Evolutionary conservation across 2,888 invertebrate species (phyloP), one percentile per base, ranked within the genome.

Genomic region (Linnaemya vulpina): DNA sequence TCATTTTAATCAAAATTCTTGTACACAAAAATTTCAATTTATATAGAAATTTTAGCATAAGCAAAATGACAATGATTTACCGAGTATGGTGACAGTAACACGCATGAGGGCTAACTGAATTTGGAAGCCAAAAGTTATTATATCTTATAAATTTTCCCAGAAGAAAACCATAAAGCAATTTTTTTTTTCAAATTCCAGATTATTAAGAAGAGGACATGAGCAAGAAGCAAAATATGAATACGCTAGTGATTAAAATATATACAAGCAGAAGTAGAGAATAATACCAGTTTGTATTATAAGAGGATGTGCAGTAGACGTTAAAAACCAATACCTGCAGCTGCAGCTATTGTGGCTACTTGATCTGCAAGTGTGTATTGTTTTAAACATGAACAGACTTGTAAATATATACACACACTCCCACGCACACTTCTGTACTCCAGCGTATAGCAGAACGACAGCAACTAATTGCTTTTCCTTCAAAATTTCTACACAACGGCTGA

Each of bases 401-500:
- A 17, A 49, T 0, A 20, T 10, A 15, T n/a, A n/a, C n/a, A n/a
- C n/a, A n/a, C n/a, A n/a, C n/a, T n/a, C n/a, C n/a, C n/a, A n/a
- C n/a, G n/a, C 20, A 55, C 20, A 67, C 38, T 22, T 5, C 4
- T 13, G 9, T 38, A 38, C 17, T 35, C 20, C 7, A 17, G 51
- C 60, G n/a, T 51, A 65, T 63, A 53, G 15, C 15, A 60, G 51
- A 84, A 74, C 62, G 81, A 75, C 74, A 81, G 71, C 84, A 84
- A 71, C 85, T 85, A 85, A 85, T 82, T 85, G 85, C 85, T 85
- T 85, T 85, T 78, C 78, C 85, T 85, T 85, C 82, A 85, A 78
- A 78, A 82, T 75, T 80, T 85, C 70, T 74, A 74, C 81, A 85
- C 65, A 85, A 82, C 84, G 82, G 79, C 78, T 86, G 86, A 87